Evolutionary conservation across 2,888 invertebrate genomes (phyloP), one percentile per base, ranked within the genome.

Genomic region (Mesoligia furuncula): DNA sequence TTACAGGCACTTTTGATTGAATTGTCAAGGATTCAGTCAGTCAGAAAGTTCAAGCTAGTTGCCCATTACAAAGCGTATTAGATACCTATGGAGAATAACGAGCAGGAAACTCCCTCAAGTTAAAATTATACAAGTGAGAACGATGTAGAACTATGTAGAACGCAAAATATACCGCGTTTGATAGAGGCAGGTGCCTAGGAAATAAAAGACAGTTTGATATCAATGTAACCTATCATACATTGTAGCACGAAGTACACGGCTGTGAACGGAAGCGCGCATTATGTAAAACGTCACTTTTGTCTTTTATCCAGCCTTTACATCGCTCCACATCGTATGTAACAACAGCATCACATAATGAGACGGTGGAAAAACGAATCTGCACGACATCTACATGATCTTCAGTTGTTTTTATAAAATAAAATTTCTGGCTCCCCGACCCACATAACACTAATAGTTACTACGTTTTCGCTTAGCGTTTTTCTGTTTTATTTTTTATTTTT

Each of bases 181-280:
- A 27, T 66, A 9, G 17, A n/a, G 20, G 5, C 24, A 42, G n/a
- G 20, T 31, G 24, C 39, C 45, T 57, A 66, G 78, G 57, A 79
- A 71, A 42, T 15, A 68, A 57, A 57, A 57, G 51, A 45, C 51
- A 61, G 73, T 68, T 73, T 59, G 31, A 73, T 80, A 79, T 65
- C 70, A 77, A 61, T 31, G 77, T 39, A 70, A 67, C 39, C 39
- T 80, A 70, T 62, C 70, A 61, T 39, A 77, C 68, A 59, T 45
- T 70, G 83, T 70, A 73, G 24, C 54, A 39, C 36, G n/a, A 66
- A 36, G 62, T 66, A 70, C 54, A n/a, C 6, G 13, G 42, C 70
- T 83, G 75, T 36, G 80, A 79, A 73, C 80, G 84, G 84, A 83
- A 83, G 75, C 73, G 20, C 31, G 48, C 75, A 75, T 83, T 83